These are phyloP conservation scores for Rhinolophus ferrumequinum DNA, from an alignment of 2,113 vertebrate species.

Conservation along the genomic window DNA sequence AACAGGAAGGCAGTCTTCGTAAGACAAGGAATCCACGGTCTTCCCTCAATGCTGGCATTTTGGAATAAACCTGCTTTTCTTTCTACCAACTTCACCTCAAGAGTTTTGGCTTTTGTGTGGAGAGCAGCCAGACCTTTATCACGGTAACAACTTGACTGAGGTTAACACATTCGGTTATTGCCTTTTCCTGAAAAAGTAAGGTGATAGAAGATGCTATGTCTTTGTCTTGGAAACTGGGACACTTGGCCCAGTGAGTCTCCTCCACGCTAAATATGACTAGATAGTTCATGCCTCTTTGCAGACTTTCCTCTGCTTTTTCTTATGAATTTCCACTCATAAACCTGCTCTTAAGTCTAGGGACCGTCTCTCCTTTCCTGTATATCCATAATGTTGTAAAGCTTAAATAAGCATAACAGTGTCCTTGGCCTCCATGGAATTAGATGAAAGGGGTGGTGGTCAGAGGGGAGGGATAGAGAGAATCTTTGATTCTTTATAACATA, in stretches of 20 bases:
- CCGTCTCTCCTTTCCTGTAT: not conserved
- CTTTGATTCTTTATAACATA: not conserved
- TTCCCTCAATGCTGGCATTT: no score
- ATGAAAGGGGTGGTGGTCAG: no score
- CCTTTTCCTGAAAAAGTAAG: not conserved
- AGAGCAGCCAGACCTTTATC: no score
- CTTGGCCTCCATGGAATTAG: not conserved
- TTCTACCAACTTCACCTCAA: no score
- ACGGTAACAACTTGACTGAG: not conserved
- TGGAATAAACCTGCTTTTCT: no score
- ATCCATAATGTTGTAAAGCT: not conserved
- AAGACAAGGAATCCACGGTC: no score
- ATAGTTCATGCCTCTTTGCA: not conserved
- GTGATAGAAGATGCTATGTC: not conserved
- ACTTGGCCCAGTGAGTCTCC: not conserved
- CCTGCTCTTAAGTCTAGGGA: not conserved
- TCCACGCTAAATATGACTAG: not conserved
- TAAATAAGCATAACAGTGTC: not conserved
- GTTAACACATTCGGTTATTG: not conserved
- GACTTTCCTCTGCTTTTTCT: not conserved
- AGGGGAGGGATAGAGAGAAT: not conserved
- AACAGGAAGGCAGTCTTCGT: no score
- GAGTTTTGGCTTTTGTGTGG: no score
- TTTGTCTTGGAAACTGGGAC: not conserved
- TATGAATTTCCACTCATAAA: not conserved